Conservation (phyloP, 2,888 invertebrate species). For the Lycocerus yunnanus region DNA sequence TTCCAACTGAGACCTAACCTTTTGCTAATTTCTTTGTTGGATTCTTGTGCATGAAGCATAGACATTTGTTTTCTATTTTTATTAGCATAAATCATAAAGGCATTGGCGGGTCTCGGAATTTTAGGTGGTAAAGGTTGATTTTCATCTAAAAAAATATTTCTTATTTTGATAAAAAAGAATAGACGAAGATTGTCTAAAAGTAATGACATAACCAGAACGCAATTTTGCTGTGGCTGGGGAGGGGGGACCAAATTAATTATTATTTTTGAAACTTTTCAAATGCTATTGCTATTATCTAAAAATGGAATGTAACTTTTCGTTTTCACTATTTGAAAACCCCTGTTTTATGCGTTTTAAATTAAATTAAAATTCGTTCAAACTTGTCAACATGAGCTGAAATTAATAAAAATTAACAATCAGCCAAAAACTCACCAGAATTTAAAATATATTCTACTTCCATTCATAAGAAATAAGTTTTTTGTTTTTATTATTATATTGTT, state of each 20-base stretch:
- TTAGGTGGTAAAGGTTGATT: constrained; percentile 40
- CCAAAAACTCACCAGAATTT: constrained; percentile 8
- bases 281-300: too few species aligned
- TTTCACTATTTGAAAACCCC: too few species aligned
- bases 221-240: too few species aligned
- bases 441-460: constrained; percentile 17
- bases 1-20: constrained; percentile 65
- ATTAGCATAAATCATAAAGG: constrained; percentile 68
- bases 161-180: neutral
- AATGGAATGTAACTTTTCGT: too few species aligned
- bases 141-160: neutral
- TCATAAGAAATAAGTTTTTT: constrained; percentile 5
- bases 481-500: constrained; percentile 6
- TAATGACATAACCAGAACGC: too few species aligned
- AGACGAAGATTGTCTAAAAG: neutral
- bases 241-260: too few species aligned
- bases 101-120: constrained; percentile 66
- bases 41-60: constrained; percentile 61
- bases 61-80: constrained; percentile 64
- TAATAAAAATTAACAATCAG: neutral
- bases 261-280: too few species aligned
- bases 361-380: too few species aligned
- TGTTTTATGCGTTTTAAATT: too few species aligned
- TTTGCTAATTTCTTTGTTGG: constrained; percentile 66
- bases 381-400: neutral